Evolutionary conservation across 2,888 invertebrate genomes (phyloP), one percentile per base, ranked within the genome.

Genomic region (Hypomecis punctinalis): DNA sequence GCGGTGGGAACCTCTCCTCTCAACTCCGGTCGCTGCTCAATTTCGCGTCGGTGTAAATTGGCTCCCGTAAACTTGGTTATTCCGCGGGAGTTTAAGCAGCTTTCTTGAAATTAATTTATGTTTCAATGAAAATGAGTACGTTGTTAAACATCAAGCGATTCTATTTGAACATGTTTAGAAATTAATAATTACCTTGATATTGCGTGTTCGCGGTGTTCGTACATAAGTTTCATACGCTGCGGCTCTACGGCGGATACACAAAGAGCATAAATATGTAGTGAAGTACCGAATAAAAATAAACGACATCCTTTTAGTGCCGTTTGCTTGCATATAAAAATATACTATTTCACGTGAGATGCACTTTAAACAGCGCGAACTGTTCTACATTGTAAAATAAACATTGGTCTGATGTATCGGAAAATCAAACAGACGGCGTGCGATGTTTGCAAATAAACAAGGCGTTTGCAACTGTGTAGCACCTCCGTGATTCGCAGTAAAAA

Each of bases 401-500:
- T 76, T 72, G 73, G 75, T 69, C 74, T 79, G 79, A 84, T 84
- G 82, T 84, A 84, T 85, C 79, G 82, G 80, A 81, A 87, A 85
- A 84, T 83, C 84, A 84, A 86, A 86, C 80, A 84, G 80, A 82
- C 81, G 65, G 57, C 61, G 78, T 73, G 82, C 78, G 75, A 79
- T 84, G 85, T 86, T 87, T 82, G 83, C 84, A 88, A 87, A 89
- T 87, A 89, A 88, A 88, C 85, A 83, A 73, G 74, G 77, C 79
- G 78, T 78, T 76, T 80, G 86, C 89, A 89, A 90, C 88, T 85
- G 81, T 86, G 89, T 86, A 84, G 83, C 77, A 79, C 79, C 80
- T 85, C 78, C 85, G 88, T 89, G 91, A 92, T 90, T 90, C 79
- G 85, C 82, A 86, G 85, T 85, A 84, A 90, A 90, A 91, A 90